Conservation (phyloP, 2,113 vertebrate genomes). For the Pipa parva region DNA sequence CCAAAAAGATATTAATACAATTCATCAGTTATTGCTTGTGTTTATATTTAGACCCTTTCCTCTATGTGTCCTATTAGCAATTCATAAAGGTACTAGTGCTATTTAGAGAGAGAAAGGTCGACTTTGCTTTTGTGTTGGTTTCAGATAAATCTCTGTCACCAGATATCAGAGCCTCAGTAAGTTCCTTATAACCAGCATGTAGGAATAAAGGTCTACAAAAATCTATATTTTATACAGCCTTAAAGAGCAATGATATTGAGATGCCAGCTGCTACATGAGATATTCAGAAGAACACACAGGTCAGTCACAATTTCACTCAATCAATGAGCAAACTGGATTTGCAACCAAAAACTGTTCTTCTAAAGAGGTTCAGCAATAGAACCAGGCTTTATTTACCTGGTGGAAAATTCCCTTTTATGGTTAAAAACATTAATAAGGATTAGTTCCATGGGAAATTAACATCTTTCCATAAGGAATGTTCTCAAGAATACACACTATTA, state of each 20-base stretch:
- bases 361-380: neutral
- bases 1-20: conserved; percentile 25
- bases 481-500: no score
- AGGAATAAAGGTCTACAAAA: neutral
- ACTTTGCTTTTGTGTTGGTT: neutral
- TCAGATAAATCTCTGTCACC: neutral
- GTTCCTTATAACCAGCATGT: neutral
- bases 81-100: conserved; percentile 10
- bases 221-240: neutral
- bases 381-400: neutral
- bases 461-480: no score
- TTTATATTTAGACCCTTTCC: conserved; percentile 2
- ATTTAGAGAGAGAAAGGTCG: neutral
- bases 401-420: no score
- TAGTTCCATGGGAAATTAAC: no score
- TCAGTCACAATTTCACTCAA: neutral
- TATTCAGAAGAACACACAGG: neutral
- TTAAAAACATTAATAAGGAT: no score
- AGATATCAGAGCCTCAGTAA: neutral
- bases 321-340: neutral
- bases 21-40: conserved; percentile 29
- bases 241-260: neutral
- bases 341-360: neutral
- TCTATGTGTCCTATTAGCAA: conserved; percentile 11
- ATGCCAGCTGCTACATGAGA: neutral